Evolutionary conservation across 1,140 invertebrate species (phyloP).

Genomic region (Leptinotarsa undecemlineata): DNA sequence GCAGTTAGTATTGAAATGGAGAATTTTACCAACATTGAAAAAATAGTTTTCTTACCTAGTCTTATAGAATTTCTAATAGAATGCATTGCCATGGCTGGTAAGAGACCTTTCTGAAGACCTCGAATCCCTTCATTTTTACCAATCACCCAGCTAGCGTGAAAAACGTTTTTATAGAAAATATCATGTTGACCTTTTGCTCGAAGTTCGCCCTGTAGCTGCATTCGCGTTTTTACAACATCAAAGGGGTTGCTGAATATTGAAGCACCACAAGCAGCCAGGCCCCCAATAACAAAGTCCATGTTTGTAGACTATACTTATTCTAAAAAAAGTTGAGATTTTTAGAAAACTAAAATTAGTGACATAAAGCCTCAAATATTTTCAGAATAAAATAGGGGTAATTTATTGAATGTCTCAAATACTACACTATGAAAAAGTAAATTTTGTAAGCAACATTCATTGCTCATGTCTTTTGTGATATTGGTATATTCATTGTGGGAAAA

Average conservation of each 20-base stretch:
- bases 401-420: too few relatives aligned
- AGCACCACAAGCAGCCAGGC: slow-evolving; percentile 48
- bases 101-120: slow-evolving; percentile 85
- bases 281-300: slow-evolving; percentile 53
- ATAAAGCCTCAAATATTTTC: too few relatives aligned
- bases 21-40: too few relatives aligned
- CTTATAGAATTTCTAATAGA: slow-evolving; percentile 44
- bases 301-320: not conserved
- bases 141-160: slow-evolving; percentile 58
- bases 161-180: slow-evolving; percentile 54
- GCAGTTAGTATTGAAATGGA: too few relatives aligned
- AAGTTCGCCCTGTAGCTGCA: slow-evolving; percentile 89
- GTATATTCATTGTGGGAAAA: too few relatives aligned
- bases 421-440: too few relatives aligned
- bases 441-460: too few relatives aligned
- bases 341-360: too few relatives aligned
- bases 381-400: too few relatives aligned
- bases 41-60: slow-evolving; percentile 34
- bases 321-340: too few relatives aligned
- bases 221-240: slow-evolving; percentile 85
- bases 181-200: slow-evolving; percentile 65
- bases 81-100: slow-evolving; percentile 65
- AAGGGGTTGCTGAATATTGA: slow-evolving; percentile 67
- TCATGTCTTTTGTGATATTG: too few relatives aligned
- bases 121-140: slow-evolving; percentile 63